phyloP scores from a whole-genome alignment of 2,797 vertebrate species.

The Nyctibius grandis region DNA sequence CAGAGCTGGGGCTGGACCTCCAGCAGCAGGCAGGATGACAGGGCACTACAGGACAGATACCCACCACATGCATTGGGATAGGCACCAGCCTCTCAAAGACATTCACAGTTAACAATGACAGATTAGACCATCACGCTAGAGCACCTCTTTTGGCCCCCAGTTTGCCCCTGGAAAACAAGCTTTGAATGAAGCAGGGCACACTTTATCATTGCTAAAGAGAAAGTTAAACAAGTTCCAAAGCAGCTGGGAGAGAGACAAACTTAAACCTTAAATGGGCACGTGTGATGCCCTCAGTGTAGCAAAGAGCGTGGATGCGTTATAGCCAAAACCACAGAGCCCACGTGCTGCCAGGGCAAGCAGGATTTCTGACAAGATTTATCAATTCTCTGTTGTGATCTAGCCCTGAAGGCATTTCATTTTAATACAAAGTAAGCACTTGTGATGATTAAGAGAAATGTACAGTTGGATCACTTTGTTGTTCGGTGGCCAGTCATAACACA shows the following conservation, averaged over 20 bases:
- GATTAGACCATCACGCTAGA: background rate
- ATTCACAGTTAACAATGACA: background rate
- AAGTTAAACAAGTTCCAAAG: background rate
- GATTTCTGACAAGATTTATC: constrained; percentile 50
- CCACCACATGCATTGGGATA: accelerated
- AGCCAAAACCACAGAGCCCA: constrained; percentile 1
- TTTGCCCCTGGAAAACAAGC: background rate
- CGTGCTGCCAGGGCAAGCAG: background rate
- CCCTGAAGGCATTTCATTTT: constrained; percentile 52
- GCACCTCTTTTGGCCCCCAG: background rate
- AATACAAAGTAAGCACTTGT: constrained; percentile 53
- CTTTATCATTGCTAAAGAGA: background rate
- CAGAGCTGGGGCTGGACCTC: background rate
- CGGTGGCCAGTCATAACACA: constrained; percentile 61
- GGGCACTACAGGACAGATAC: accelerated
- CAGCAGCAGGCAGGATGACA: background rate
- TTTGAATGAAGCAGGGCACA: background rate
- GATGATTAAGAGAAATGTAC: constrained; percentile 54
- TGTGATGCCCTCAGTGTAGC: background rate
- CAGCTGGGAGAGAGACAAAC: background rate
- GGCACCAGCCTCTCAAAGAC: background rate
- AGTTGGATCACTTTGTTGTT: constrained; percentile 45
- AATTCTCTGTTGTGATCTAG: constrained; percentile 40
- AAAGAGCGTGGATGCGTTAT: accelerated
- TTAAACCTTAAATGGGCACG: background rate